Evolutionary conservation across 2,797 vertebrate genomes (phyloP).

Genomic region (Lepus oiostolus): DNA sequence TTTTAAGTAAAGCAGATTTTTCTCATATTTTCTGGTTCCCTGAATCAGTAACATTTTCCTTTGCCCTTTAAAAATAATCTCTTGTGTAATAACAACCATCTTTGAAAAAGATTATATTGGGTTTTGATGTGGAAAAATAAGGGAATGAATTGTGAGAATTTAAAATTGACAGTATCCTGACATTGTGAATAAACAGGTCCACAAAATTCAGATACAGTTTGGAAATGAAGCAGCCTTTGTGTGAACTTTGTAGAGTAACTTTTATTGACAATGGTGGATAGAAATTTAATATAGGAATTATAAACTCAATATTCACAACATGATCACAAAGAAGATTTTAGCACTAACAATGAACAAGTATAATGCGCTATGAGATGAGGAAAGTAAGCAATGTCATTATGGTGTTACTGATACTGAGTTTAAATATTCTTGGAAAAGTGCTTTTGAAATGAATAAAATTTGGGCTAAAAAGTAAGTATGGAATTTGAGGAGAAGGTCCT

Average conservation of each 20-base stretch:
- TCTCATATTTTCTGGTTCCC: background rate
- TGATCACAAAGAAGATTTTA: background rate
- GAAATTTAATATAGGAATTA: background rate
- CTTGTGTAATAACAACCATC: background rate
- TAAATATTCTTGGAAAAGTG: background rate
- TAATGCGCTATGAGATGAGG: background rate
- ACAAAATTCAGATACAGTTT: background rate
- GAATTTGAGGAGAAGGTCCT: background rate
- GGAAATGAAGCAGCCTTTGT: background rate
- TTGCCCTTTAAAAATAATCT: constrained; percentile 26
- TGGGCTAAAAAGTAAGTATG: background rate
- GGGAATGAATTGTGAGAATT: background rate
- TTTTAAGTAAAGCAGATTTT: background rate
- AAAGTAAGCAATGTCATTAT: background rate
- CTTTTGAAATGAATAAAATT: background rate
- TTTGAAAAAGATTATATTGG: background rate
- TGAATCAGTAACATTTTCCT: background rate
- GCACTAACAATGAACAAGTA: background rate
- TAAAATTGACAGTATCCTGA: background rate
- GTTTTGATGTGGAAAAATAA: background rate
- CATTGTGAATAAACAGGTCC: background rate
- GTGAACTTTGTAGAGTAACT: background rate
- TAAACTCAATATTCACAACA: background rate
- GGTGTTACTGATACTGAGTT: background rate
- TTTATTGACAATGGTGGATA: background rate